A percentile compares a stretch with the other conserved stretches of the same genome.
Conservation (phyloP, 2,113 vertebrate species). For the Cavia porcellus region DNA sequence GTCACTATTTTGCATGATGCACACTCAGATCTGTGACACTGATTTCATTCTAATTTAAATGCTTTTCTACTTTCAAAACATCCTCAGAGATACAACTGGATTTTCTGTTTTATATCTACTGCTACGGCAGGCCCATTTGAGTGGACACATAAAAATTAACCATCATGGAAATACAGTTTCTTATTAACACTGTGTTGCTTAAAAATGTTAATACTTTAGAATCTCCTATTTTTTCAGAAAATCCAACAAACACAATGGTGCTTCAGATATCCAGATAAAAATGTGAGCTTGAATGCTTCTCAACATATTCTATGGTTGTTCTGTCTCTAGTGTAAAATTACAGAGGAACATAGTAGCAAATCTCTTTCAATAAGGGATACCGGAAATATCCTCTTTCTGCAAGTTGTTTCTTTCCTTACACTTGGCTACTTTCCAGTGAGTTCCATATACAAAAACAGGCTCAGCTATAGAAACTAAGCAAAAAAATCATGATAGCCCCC, state of each 20-base stretch:
- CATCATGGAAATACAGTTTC: neutral
- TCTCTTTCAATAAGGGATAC: neutral
- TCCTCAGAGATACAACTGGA: neutral
- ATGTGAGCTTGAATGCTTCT: neutral
- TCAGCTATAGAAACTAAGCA: neutral
- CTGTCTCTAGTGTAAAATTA: neutral
- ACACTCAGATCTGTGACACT: neutral
- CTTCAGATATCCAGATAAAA: neutral
- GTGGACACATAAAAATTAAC: neutral
- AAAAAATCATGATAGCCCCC: neutral
- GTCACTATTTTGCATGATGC: neutral
- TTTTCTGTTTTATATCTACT: neutral
- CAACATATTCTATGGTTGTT: neutral
- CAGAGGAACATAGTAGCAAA: neutral
- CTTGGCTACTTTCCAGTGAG: neutral
- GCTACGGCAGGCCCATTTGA: neutral
- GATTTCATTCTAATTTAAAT: neutral
- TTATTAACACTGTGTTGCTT: neutral
- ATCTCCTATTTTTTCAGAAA: neutral
- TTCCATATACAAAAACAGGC: neutral
- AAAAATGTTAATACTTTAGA: neutral
- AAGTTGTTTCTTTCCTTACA: neutral
- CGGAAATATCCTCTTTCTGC: neutral
- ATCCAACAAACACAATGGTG: neutral
- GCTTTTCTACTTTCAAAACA: neutral